Evolutionary conservation across 2,113 vertebrate species (phyloP), one percentile per base, ranked within the genome.

Genomic region (Paraplagusia blochii): DNA sequence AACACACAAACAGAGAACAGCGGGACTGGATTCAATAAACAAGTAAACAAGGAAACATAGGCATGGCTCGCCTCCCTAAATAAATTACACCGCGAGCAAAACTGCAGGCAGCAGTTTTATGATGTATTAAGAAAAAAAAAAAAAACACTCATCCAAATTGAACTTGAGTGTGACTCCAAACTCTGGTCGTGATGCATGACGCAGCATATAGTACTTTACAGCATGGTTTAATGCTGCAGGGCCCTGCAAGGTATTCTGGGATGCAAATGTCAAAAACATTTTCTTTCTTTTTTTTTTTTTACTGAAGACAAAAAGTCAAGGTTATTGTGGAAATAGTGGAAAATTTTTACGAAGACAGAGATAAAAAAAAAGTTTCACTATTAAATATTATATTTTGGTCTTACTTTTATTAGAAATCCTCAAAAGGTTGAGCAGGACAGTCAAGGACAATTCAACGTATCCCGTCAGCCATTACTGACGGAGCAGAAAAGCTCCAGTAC

Each of bases 191-290:
- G 13, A 40, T 5, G 11, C 38, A 40, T 12, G 38, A 40, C 13
- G 38, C 4, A 40, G 63, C 63, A 67, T 77, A 63, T 39, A 42
- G 42, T 49, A 34, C 34, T 65, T 64, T 55, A 18, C 52, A 60
- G 18, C 70, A 15, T 38, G 45, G 53, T 6, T 48, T 7, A 63
- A 44, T 22, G 58, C 72, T 70, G 58, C 53, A 29, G 51, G 63
- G 7, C 3, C 7, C 74, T 1, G 43, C 60, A 69, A 72, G 56
- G 75, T 40, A 77, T 76, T 72, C 63, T 79, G 79, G 75, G 71
- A 76, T 33, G 15, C 42, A 19, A 34, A 14, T 54, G 33, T 57
- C 46, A 64, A 58, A 44, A 74, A 11, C 53, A 42, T 39, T 15
- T 8, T 44, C 52, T 11, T 40, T 43, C 47, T 64, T 53, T 53